Evolutionary conservation across 2,888 invertebrate genomes (phyloP), one percentile per base, ranked within the genome.

Genomic region (Chrysomela aeneicollis): DNA sequence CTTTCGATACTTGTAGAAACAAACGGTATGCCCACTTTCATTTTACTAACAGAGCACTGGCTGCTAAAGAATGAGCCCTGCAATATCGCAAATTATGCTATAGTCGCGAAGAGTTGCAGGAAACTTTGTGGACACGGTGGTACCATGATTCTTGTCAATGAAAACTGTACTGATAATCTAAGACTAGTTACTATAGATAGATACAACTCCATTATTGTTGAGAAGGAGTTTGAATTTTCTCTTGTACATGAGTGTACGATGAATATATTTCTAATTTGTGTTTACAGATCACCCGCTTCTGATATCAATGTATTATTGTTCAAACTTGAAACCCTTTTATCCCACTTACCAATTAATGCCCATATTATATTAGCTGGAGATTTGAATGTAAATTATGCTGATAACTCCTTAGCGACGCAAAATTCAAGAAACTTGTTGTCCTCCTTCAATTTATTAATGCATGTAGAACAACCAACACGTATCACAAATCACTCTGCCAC

Each of bases 231-330:
- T 10, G 42, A 42, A 42, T 42, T 42, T 37, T 18, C 6, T 54
- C 32, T 30, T 15, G 19, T 22, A 10, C 32, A 19, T 26, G 54
- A 17, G 32, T 51, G 17, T 35, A 51, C 6, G 10, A 10, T 30
- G 17, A 17, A 15, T 26, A 26, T 53, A 35, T 53, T 61, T 62
- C 55, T 60, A 57, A 52, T 71, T 68, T 42, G 42, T 17, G 4
- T 42, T 42, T 42, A 42, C 10, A 42, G 42, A 42, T 2, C 4
- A 42, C 42, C 42, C 10, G 17, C 42, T 10, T 42, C 42, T 17
- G 42, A 42, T 42, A 9, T 42, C 2, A 42, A 42, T 42, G 42
- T 9, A 6, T 42, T 10, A 5, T 17, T 15, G 8, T n/a, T 6
- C 4, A 3, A 9, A 10, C 8, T 42, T 3, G 42, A 42, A 42